Evolutionary conservation across 2,113 vertebrate genomes (phyloP).

Genomic region (Lepisosteus oculatus): DNA sequence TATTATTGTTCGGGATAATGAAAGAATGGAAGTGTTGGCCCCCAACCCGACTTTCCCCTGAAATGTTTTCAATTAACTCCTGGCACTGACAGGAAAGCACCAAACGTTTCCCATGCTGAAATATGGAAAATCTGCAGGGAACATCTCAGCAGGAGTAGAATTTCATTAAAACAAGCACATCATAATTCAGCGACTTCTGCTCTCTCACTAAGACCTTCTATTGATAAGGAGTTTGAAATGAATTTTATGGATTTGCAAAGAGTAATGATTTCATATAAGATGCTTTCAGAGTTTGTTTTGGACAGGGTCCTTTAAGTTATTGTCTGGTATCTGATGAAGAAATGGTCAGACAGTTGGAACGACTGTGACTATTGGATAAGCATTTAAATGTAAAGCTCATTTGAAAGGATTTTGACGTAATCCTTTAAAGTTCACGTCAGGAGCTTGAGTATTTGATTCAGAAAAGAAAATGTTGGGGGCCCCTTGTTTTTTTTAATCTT

Average conservation of each 20-base stretch:
- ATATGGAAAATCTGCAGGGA: constrained; percentile 85
- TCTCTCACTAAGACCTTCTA: constrained; percentile 66
- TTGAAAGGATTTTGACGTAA: constrained; percentile 69
- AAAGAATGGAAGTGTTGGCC: constrained; percentile 67
- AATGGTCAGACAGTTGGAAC: constrained; percentile 68
- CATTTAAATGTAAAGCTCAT: constrained; percentile 64
- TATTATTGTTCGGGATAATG: constrained; percentile 82
- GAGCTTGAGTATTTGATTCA: too few relatives aligned
- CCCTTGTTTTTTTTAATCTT: constrained; percentile 25
- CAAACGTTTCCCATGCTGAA: constrained; percentile 83
- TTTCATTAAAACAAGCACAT: constrained; percentile 77
- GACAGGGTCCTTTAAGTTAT: constrained; percentile 54
- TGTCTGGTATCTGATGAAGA: constrained; percentile 72
- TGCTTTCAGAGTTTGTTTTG: constrained; percentile 64
- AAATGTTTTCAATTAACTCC: constrained; percentile 89
- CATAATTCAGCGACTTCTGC: constrained; percentile 75
- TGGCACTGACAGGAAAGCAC: constrained; percentile 78
- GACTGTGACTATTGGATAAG: constrained; percentile 63
- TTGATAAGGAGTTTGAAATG: constrained; percentile 64
- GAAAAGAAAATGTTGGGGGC: too few relatives aligned
- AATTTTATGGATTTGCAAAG: constrained; percentile 74
- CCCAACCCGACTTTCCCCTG: constrained; percentile 75
- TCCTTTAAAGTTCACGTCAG: constrained; percentile 60
- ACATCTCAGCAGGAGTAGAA: constrained; percentile 78
- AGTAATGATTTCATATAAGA: constrained; percentile 70